Percentiles rank a stretch among this genome's conserved stretches.
These are phyloP conservation scores for Ips typographus DNA, from an alignment of 1,140 invertebrate genomes.

Conservation along the genomic window DNA sequence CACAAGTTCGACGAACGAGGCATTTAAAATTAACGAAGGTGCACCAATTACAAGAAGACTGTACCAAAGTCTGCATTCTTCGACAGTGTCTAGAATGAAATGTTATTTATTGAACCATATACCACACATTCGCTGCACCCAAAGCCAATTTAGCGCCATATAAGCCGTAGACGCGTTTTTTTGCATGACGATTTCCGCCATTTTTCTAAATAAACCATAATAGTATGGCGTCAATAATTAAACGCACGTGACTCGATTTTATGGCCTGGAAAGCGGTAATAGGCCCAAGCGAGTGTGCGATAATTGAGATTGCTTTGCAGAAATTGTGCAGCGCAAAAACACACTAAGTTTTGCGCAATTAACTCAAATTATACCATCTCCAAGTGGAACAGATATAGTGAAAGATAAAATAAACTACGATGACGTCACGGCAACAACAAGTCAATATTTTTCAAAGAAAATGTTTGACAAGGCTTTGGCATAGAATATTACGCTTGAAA, in stretches of 20 bases:
- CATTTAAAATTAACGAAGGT: not conserved
- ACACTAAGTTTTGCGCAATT: too few species aligned
- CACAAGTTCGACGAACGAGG: not conserved
- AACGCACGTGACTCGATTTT: constrained; percentile 20
- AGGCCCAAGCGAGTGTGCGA: constrained; percentile 11
- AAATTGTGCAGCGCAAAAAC: not conserved
- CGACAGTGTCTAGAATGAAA: not conserved
- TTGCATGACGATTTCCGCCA: constrained; percentile 1
- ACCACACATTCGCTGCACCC: constrained; percentile 1
- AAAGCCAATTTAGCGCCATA: constrained; percentile 9
- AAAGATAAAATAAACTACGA: too few species aligned
- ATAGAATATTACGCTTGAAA: too few species aligned
- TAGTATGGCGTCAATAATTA: constrained; percentile 21
- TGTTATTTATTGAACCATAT: constrained; percentile 15
- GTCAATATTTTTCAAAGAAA: too few species aligned
- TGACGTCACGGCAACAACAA: too few species aligned
- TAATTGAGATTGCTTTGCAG: constrained; percentile 20
- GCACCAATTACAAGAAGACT: not conserved
- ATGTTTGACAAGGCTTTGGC: too few species aligned
- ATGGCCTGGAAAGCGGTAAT: constrained; percentile 15
- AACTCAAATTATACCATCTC: too few species aligned
- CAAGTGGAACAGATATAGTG: too few species aligned
- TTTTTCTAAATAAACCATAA: constrained; percentile 14
- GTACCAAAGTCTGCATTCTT: not conserved
- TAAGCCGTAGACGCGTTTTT: constrained; percentile 9